A percentile compares a stretch with the other conserved stretches of the same genome.
These are phyloP conservation scores for Acanthosepion lycidas DNA, from an alignment of 2,888 invertebrate genomes.

Conservation along the genomic window DNA sequence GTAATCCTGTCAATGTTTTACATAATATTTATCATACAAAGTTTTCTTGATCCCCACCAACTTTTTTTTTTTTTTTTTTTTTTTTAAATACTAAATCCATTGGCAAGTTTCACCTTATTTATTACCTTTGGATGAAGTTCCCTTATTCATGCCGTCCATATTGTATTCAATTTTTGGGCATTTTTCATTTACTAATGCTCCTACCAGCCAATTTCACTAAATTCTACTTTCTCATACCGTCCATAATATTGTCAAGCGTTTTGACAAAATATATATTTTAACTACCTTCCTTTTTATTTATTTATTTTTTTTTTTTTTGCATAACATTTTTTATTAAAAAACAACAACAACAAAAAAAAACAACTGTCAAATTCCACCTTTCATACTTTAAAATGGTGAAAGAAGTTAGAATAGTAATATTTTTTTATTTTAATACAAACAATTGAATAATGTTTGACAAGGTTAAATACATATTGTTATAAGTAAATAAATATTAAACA, in stretches of 20 bases:
- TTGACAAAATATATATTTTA: background rate
- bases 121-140: background rate
- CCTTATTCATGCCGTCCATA: background rate
- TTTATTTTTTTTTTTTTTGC: background rate
- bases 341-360: too few relatives aligned
- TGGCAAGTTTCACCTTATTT: background rate
- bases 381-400: background rate
- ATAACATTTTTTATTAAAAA: background rate
- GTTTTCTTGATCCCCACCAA: background rate
- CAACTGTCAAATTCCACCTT: background rate
- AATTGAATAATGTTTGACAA: background rate
- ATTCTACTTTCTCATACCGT: background rate
- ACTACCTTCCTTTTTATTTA: background rate
- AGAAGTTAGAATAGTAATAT: background rate
- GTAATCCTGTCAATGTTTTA: background rate
- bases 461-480: background rate
- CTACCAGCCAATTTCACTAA: background rate
- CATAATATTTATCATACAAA: background rate
- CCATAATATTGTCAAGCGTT: background rate
- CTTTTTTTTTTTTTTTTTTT: background rate
- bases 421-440: too few relatives aligned
- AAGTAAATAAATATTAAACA: background rate
- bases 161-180: background rate
- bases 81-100: background rate
- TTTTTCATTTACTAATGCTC: background rate